Conservation (phyloP, 2,113 vertebrate genomes). For the Ciconia boyciana region DNA sequence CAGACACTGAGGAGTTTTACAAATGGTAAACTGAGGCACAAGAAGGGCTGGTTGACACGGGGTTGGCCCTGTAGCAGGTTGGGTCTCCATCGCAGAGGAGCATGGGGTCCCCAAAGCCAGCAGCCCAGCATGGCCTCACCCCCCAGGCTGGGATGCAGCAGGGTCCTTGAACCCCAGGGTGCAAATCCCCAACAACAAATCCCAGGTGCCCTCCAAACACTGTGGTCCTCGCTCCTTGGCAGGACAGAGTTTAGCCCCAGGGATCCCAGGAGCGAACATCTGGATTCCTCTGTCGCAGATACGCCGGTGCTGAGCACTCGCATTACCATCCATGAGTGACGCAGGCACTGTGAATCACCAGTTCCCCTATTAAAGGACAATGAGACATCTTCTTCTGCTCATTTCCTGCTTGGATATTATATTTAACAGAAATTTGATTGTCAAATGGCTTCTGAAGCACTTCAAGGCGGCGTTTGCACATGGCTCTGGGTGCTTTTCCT, state of each 20-base stretch:
- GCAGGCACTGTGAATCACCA: neutral
- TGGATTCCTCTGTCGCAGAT: neutral
- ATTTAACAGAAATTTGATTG: neutral
- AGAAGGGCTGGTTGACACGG: neutral
- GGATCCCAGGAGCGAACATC: neutral
- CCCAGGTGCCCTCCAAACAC: neutral
- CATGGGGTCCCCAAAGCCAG: neutral
- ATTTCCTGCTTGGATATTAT: neutral
- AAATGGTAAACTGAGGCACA: neutral
- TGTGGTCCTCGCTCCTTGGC: accelerated
- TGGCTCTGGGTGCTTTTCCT: accelerated
- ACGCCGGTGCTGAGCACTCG: neutral
- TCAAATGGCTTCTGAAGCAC: neutral
- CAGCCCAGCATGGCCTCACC: neutral
- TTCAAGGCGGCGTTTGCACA: neutral
- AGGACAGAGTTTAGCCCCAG: neutral
- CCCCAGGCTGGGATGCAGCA: neutral
- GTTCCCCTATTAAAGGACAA: neutral
- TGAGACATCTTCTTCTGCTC: neutral
- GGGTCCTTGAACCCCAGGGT: neutral
- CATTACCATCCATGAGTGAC: neutral
- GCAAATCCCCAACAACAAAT: neutral
- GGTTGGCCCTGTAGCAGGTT: neutral
- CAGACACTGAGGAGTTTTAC: neutral
- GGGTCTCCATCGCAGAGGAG: neutral